Conservation (phyloP, 2,797 vertebrate genomes). For the Orestias chungarensis region DNA sequence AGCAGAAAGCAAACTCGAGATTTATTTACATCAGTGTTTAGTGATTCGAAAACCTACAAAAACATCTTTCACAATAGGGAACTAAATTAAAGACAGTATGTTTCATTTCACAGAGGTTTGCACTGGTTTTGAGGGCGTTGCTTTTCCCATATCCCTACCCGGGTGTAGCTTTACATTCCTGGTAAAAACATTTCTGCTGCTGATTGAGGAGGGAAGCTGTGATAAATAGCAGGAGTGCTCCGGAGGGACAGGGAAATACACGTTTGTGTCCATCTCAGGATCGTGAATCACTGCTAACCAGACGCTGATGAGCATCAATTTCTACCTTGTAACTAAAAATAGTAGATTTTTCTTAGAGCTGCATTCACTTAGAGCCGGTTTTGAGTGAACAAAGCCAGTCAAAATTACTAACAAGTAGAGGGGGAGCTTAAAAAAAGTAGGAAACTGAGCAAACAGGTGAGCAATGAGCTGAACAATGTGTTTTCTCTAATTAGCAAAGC, state of each 20-base stretch:
- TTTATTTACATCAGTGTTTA: neutral
- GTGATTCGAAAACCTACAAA: slow-evolving; percentile 1
- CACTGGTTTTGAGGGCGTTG: slow-evolving; percentile 16
- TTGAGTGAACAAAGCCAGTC: slow-evolving; percentile 1
- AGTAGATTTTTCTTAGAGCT: slow-evolving; percentile 21
- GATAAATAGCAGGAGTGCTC: slow-evolving; percentile 34
- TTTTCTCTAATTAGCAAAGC: slow-evolving; percentile 15
- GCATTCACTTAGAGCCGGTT: neutral
- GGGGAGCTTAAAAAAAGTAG: neutral
- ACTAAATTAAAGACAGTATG: slow-evolving; percentile 14
- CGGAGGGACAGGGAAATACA: slow-evolving; percentile 28
- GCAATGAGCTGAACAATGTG: neutral
- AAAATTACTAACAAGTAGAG: neutral
- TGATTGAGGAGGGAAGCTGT: slow-evolving; percentile 25
- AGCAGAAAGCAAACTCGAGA: slow-evolving; percentile 41
- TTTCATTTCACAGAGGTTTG: slow-evolving; percentile 21
- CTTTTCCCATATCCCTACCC: slow-evolving; percentile 19
- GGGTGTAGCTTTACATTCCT: slow-evolving; percentile 22
- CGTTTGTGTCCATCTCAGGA: slow-evolving; percentile 12
- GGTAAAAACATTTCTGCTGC: slow-evolving; percentile 25
- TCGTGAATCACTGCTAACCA: slow-evolving; percentile 50
- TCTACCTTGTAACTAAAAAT: slow-evolving; percentile 11
- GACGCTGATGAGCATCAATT: slow-evolving; percentile 34
- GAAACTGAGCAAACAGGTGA: neutral
- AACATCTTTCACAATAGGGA: slow-evolving; percentile 18